Base-by-base conservation (phyloP, 2,113 vertebrate genomes). In the Carettochelys insculpta region DNA sequence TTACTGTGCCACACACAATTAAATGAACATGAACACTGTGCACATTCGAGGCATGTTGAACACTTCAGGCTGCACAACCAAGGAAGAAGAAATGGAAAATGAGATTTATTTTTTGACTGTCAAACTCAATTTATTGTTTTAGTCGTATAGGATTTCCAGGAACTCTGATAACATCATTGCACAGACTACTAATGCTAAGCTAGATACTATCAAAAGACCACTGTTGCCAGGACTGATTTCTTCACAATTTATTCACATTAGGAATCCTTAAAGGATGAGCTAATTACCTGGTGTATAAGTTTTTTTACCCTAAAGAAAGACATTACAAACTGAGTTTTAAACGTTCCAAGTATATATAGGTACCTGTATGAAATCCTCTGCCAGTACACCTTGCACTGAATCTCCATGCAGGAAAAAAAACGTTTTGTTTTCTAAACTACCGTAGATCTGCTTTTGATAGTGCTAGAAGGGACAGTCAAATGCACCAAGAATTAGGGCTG, bases 81-180 rank as follows among this genome's bases (percentile, higher is more conserved):
- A 96, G 84, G 93, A 95, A 94, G 85, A 95, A 94, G 83, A 96
- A 95, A 96, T 11, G 27, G 75, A 88, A 93, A 97, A 97, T 90
- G 94, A 96, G 86, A 93, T 95, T 73, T 43, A 0, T 79, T 95
- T 95, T 19, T 94, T 79, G 11, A 95, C 95, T 97, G 98, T 97
- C 97, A 97, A 95, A 97, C 83, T 95, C 96, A 96, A 98, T 97
- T 97, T 97, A 97, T 95, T 97, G 87, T 93, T 97, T 97, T 53
- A 97, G 94, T 96, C 93, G 93, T 97, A 86, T 51, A 97, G 11
- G 45, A 92, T 93, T 98, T 97, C 96, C 96, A 98, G 97, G 97
- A 97, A 97, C 91, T 89, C 96, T 89, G 95, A 97, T 97, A 98
- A 96, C 92, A 95, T 96, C 94, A 96, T 54, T 92, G 87, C 85